Base-by-base conservation (phyloP, 2,113 vertebrate genomes). In the Corythaeola cristata region DNA sequence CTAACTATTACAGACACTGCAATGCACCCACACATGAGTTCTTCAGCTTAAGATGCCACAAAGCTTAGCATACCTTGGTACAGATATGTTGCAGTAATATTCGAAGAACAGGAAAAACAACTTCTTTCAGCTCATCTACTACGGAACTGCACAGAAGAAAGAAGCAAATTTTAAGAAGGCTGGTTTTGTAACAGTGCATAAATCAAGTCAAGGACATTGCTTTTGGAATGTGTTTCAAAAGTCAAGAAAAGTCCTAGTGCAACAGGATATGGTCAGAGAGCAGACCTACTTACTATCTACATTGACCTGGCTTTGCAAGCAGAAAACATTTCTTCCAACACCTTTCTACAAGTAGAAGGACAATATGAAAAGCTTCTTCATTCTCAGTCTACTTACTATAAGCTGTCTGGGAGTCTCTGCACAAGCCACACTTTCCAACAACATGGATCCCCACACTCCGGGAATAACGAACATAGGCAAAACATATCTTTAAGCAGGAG, bases 1-100 rank as follows among this genome's bases (percentile, higher is more conserved):
- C 12, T 27, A 28, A 21, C n/a, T 37, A 4, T 30, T 11, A 33
- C 8, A 63, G 53, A 18, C 7, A 22, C n/a, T 8, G n/a, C 69
- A 53, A 0, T 6, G 49, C 9, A 56, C 15, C 58, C 77, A 53
- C 39, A 67, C 5, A 1, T 0, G 11, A 62, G 32, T 13, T 44
- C 37, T 33, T 59, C 67, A 58, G 81, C 74, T 74, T 11, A 21
- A 53, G 55, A 28, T 7, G 67, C 4, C 33, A 41, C 17, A 52
- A 32, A 74, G 39, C 32, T 32, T 11, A 75, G 41, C 85, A 35
- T 96, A 99, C 99, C 99, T 99, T 99, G 93, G 97, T 95, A 89
- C 99, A 99, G 92, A 99, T 98, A 45, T 99, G 99, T 78, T 99
- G 99, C 53, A 99, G 95, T 6, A 99, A 97, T 90, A 98, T 98